Percentiles rank a stretch among this genome's conserved stretches.
Evolutionary conservation across 2,888 invertebrate genomes (phyloP).

Genomic region (Diabrotica balteata): DNA sequence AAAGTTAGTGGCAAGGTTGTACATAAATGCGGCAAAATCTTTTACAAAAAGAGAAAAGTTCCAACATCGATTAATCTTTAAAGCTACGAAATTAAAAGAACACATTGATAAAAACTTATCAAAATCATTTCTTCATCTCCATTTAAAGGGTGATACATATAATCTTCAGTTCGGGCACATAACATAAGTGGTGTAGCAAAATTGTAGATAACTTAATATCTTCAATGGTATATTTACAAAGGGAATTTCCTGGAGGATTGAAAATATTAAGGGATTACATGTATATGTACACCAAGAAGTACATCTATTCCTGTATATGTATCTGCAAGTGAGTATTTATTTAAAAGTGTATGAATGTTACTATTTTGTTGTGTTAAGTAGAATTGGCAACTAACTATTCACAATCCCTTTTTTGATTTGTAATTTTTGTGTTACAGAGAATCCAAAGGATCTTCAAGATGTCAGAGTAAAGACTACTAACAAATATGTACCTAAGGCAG

Average conservation of each 20-base stretch:
- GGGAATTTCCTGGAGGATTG: constrained; percentile 75
- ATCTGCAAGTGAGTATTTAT: constrained; percentile 67
- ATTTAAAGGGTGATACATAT: constrained; percentile 70
- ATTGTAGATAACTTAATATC: constrained; percentile 75
- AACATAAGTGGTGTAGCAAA: constrained; percentile 66
- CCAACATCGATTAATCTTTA: constrained; percentile 72
- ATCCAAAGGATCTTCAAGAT: constrained; percentile 64
- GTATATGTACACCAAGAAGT: constrained; percentile 71
- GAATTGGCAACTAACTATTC: not conserved
- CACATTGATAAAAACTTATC: constrained; percentile 68
- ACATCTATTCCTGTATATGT: constrained; percentile 73
- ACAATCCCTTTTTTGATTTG: constrained; percentile 28
- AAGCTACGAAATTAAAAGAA: constrained; percentile 65
- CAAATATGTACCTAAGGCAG: constrained; percentile 52
- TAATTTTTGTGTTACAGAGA: constrained; percentile 60
- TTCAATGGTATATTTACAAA: constrained; percentile 66
- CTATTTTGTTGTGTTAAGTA: not conserved
- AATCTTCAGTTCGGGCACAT: constrained; percentile 71
- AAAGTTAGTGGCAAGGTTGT: constrained; percentile 74
- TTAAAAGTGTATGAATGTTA: too few species aligned
- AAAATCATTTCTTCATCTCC: constrained; percentile 69
- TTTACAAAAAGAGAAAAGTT: constrained; percentile 69
- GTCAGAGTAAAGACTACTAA: constrained; percentile 64
- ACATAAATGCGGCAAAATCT: constrained; percentile 74
- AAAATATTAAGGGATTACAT: constrained; percentile 74